phyloP scores from a whole-genome alignment of 2,888 invertebrate species.

The Trypoxylon attenuatum region DNA sequence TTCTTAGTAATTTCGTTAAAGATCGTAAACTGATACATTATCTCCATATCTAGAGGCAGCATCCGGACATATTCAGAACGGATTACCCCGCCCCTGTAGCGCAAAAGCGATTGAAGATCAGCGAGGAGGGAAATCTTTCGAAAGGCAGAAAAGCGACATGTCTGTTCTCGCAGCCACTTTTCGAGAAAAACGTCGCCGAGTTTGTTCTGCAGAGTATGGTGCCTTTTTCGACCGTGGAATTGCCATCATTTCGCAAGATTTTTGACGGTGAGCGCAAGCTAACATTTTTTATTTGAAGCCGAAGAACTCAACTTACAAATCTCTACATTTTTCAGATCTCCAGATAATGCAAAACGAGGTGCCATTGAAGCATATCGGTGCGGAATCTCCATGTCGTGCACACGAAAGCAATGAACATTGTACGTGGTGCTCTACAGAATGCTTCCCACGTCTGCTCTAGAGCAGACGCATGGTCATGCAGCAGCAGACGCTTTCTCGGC shows the following conservation, averaged over 20 bases:
- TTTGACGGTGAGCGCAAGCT: neutral
- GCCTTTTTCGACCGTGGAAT: neutral
- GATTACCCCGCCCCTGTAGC: neutral
- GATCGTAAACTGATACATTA: neutral
- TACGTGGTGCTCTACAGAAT: neutral
- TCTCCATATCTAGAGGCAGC: neutral
- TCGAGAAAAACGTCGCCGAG: neutral
- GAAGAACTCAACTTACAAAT: neutral
- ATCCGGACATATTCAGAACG: neutral
- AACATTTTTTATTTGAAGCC: neutral
- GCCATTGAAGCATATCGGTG: neutral
- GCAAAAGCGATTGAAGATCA: neutral
- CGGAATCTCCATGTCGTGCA: neutral
- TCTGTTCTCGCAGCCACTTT: neutral
- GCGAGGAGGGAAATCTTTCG: too few species aligned
- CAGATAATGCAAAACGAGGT: neutral
- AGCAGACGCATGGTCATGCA: neutral
- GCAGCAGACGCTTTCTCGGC: neutral
- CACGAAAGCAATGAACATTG: neutral
- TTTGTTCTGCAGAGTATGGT: neutral
- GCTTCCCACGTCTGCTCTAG: neutral
- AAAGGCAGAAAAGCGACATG: neutral
- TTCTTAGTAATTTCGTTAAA: neutral
- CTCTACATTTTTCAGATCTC: neutral
- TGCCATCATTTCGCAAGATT: neutral